Conservation (phyloP, 2,888 invertebrate genomes). For the Limnephilus rhombicus region DNA sequence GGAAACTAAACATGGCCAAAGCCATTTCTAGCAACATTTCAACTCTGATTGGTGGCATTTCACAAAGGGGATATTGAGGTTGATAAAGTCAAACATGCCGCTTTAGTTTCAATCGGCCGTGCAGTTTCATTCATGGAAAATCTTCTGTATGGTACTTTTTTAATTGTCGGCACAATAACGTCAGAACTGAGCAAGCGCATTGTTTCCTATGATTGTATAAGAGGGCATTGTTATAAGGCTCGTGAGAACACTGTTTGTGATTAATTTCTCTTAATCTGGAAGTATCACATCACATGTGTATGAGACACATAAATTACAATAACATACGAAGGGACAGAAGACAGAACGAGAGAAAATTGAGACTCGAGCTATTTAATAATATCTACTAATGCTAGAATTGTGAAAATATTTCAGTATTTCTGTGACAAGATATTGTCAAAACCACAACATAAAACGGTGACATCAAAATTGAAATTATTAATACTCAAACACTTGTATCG, state of each 20-base stretch:
- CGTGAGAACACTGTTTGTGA: slow-evolving; percentile 8
- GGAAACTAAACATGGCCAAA: not conserved
- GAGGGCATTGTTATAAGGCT: slow-evolving; percentile 10
- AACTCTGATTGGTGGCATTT: not conserved
- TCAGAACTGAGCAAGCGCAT: not conserved
- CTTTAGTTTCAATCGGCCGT: not conserved
- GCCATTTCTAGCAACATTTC: not conserved
- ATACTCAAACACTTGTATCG: not conserved
- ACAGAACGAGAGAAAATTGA: not conserved
- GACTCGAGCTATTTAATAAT: not conserved
- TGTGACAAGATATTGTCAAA: not conserved
- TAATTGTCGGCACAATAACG: slow-evolving; percentile 5
- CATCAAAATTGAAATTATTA: not conserved
- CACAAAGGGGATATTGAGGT: not conserved
- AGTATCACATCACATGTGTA: slow-evolving; percentile 10
- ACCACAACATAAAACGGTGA: no score
- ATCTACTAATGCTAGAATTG: not conserved
- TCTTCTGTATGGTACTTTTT: not conserved
- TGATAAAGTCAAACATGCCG: not conserved
- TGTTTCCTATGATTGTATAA: slow-evolving; percentile 19
- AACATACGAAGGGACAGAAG: not conserved
- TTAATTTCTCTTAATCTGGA: slow-evolving; percentile 3
- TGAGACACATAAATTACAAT: not conserved
- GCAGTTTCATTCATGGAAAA: not conserved
- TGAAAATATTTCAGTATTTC: not conserved